Conservation (phyloP, 53 echinoderm and acorn worm species). For the Hippasteria phrygiana region DNA sequence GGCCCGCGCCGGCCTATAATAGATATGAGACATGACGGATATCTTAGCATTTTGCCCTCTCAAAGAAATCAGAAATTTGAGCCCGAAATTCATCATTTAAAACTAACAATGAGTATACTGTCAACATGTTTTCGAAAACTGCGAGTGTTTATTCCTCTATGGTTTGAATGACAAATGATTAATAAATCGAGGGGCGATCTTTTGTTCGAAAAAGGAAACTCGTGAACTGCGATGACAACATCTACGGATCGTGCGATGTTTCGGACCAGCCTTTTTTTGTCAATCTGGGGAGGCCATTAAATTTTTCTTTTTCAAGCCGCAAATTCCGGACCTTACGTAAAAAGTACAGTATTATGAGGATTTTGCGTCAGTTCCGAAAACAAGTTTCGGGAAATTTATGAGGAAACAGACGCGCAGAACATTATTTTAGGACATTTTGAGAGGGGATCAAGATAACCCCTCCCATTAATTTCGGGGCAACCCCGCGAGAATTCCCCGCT, state of each 20-base stretch:
- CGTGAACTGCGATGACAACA: not conserved
- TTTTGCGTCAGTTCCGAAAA: too few species aligned
- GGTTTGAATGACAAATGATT: not conserved
- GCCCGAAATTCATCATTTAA: not conserved
- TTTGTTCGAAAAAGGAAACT: slow-evolving; percentile 16
- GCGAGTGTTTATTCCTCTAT: not conserved
- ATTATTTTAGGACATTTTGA: not conserved
- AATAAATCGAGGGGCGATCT: not conserved
- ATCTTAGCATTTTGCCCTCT: not conserved
- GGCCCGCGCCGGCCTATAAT: not conserved
- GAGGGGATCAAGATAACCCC: not conserved
- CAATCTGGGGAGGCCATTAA: not conserved
- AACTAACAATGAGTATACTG: not conserved
- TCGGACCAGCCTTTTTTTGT: not conserved
- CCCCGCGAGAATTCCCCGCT: slow-evolving; percentile 12
- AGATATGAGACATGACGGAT: too few species aligned
- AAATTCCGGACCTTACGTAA: too few species aligned
- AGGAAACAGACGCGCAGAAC: not conserved
- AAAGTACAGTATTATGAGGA: too few species aligned
- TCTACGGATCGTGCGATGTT: not conserved
- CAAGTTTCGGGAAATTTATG: not conserved
- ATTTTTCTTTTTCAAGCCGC: too few species aligned
- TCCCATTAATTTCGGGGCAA: slow-evolving; percentile 10
- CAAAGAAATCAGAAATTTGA: not conserved
- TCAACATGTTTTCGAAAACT: not conserved